Evolutionary conservation across 2,113 vertebrate genomes (phyloP), one percentile per base, ranked within the genome.

Genomic region (Xenus cinereus): DNA sequence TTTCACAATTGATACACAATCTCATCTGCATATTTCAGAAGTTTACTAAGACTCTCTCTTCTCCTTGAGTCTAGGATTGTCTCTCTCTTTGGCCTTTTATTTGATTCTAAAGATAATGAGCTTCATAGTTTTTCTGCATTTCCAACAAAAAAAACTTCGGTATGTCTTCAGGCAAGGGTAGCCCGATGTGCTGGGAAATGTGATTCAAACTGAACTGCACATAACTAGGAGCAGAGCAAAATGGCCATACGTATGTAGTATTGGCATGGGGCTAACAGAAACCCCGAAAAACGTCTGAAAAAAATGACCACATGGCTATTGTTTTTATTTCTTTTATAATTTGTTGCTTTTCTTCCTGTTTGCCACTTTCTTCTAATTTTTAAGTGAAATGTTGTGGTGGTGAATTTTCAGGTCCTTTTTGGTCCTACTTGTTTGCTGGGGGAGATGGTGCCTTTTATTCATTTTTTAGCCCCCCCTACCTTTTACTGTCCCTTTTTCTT

Each of bases 401-500:
- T 66, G 24, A 84, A 66, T 78, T 87, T 17, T 74, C 10, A 39
- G 6, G 6, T 77, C 10, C 7, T 53, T 86, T 86, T 23, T 45
- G 17, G 0, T 73, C 33, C 3, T 57, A 6, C 33, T 60, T 63
- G 1, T 80, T 80, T 94, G 2, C 19, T 71, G 7, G 4, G 12
- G 26, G 24, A 67, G 7, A 3, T 26, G 2, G 1, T 67, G 20
- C 0, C 0, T 48, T 48, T 48, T 48, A 48, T 22, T 35, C 20
- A 18, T 23, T 56, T 57, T 27, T 71, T 53, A 14, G 18, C 33
- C 4, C 27, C 4, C 5, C 45, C 46, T 92, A 7, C 14, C 4
- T 5, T 81, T 46, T 37, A 30, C 9, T 64, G 7, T 72, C 28
- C 8, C 23, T 57, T 83, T 63, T 35, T 45, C 51, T 82, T 78